Evolutionary conservation across 2,888 invertebrate genomes (phyloP).

Genomic region (Leptinotarsa haldemani): DNA sequence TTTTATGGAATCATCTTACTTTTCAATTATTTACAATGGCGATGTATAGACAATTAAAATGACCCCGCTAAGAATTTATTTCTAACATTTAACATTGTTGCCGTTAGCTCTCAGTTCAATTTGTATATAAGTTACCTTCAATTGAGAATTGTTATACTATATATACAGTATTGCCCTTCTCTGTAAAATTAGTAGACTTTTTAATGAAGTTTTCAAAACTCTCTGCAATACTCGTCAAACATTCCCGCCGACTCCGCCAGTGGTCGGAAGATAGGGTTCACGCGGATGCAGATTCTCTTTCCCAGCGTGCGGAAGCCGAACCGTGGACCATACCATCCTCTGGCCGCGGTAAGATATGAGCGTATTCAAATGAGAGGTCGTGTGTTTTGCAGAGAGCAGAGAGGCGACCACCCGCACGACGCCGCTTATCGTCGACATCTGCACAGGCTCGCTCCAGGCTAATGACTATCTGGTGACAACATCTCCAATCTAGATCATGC

Average conservation of each 20-base stretch:
- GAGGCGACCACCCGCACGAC: conserved; percentile 63
- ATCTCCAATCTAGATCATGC: conserved; percentile 67
- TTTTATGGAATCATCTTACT: too few species aligned
- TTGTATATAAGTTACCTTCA: too few species aligned
- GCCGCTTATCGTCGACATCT: conserved; percentile 61
- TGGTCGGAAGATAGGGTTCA: conserved; percentile 4
- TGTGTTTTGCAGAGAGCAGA: conserved; percentile 54
- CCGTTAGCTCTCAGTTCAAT: too few species aligned
- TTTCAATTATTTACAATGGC: too few species aligned
- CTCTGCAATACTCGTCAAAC: too few species aligned
- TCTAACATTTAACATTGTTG: too few species aligned
- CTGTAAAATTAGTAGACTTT: too few species aligned
- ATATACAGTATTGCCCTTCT: too few species aligned
- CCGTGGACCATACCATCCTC: conserved; percentile 9
- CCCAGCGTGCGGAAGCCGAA: conserved; percentile 49
- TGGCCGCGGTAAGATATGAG: conserved; percentile 60
- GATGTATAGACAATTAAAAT: too few species aligned
- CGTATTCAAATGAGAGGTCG: conserved; percentile 66
- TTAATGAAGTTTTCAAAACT: too few species aligned
- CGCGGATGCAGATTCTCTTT: conserved; percentile 59
- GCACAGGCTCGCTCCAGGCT: conserved; percentile 56
- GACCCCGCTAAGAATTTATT: too few species aligned
- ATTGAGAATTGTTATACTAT: too few species aligned
- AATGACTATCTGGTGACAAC: conserved; percentile 66
- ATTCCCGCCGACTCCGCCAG: background rate